phyloP scores from a whole-genome alignment of 2,888 invertebrate genomes.

The Drosophila emarginata region DNA sequence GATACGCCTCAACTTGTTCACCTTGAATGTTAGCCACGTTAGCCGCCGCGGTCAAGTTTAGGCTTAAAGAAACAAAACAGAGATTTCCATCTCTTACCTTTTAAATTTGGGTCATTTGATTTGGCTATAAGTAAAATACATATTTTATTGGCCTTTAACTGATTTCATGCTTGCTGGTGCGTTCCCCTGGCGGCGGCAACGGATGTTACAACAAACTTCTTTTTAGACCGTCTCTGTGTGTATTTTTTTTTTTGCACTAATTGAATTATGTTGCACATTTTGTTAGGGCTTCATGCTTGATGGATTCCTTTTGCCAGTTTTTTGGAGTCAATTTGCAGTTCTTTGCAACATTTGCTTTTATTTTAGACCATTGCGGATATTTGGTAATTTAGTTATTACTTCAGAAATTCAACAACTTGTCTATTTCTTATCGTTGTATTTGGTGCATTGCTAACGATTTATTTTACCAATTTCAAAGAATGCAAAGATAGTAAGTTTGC shows the following conservation, averaged over 20 bases:
- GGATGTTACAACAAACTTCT: constrained; percentile 34
- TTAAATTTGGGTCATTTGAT: constrained; percentile 25
- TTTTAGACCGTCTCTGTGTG: constrained; percentile 18
- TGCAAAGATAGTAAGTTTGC: constrained; percentile 38
- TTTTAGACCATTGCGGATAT: constrained; percentile 52
- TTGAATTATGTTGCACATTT: constrained; percentile 75
- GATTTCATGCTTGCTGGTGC: constrained; percentile 59
- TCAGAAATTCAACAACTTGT: background rate
- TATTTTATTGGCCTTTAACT: constrained; percentile 39
- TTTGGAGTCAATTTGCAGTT: constrained; percentile 16
- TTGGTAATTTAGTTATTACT: constrained; percentile 61
- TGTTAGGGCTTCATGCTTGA: constrained; percentile 57
- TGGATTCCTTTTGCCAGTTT: constrained; percentile 39
- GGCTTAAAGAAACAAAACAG: constrained; percentile 21
- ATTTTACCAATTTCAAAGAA: background rate
- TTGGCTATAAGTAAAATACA: constrained; percentile 20
- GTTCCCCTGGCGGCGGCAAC: constrained; percentile 16
- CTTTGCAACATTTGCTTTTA: constrained; percentile 32
- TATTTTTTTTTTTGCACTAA: constrained; percentile 45
- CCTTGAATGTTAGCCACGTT: constrained; percentile 48
- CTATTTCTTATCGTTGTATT: constrained; percentile 29
- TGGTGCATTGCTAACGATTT: too few species aligned
- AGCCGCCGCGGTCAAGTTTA: constrained; percentile 53
- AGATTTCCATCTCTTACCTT: constrained; percentile 3
- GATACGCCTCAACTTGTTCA: constrained; percentile 50